A percentile compares a stretch with the other conserved stretches of the same genome.
These are phyloP conservation scores for Diadophis punctatus DNA, from an alignment of 2,113 vertebrate genomes.

Conservation along the genomic window DNA sequence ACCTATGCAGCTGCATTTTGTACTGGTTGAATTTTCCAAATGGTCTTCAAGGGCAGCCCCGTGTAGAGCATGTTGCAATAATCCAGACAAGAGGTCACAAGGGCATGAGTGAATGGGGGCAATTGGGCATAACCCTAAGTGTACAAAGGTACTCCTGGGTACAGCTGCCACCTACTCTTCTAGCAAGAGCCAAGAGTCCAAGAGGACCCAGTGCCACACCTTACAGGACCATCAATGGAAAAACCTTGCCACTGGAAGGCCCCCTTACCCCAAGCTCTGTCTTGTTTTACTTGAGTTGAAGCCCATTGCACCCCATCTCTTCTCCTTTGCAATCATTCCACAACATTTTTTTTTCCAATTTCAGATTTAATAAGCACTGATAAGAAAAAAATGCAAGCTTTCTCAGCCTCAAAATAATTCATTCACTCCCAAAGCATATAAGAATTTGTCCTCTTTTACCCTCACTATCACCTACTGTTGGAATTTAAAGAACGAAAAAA, in stretches of 20 bases:
- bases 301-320: not conserved
- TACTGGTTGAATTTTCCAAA: not conserved
- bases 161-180: not conserved
- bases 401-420: not conserved
- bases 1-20: not conserved
- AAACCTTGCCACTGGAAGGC: not conserved
- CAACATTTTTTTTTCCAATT: not conserved
- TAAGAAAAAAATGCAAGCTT: not conserved
- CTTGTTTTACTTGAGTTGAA: not conserved
- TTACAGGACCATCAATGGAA: not conserved
- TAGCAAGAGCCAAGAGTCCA: not conserved
- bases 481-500: not conserved
- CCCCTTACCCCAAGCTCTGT: not conserved
- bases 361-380: not conserved
- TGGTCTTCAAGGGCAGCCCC: not conserved
- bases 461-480: not conserved
- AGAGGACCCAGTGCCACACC: not conserved
- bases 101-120: not conserved
- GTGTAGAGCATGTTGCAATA: not conserved
- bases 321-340: not conserved
- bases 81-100: not conserved
- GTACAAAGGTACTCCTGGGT: not conserved
- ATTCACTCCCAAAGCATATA: not conserved
- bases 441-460: slow-evolving; percentile 21
- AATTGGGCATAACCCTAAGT: not conserved